Conservation (phyloP, 2,113 vertebrate species). For the Lipotes vexillifer region DNA sequence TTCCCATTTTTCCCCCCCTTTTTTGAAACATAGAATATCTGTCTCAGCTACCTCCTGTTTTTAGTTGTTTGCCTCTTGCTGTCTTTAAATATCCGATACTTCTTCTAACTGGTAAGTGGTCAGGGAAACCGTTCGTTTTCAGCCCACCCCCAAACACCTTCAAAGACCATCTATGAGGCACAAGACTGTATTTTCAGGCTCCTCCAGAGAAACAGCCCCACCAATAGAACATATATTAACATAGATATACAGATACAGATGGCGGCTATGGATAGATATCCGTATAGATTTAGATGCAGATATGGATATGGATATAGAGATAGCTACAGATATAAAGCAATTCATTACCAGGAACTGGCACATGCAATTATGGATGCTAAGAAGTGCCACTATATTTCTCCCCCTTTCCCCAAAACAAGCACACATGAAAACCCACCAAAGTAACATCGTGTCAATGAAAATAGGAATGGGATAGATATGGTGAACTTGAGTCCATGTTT, state of each 20-base stretch:
- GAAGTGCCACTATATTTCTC: fast-evolving
- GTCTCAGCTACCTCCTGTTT: neutral
- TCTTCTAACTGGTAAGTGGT: too few species aligned
- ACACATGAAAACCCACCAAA: neutral
- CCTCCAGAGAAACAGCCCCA: neutral
- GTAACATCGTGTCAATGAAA: neutral
- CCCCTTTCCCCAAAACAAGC: neutral
- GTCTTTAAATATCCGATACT: fast-evolving
- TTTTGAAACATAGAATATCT: neutral
- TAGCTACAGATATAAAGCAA: neutral
- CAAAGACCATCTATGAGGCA: fast-evolving
- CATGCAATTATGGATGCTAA: fast-evolving
- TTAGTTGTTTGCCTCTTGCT: too few species aligned
- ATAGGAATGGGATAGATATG: fast-evolving
- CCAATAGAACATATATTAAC: neutral
- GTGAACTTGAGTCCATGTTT: neutral
- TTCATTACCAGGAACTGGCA: neutral
- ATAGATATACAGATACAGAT: neutral
- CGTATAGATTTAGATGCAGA: neutral
- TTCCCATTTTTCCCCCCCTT: too few species aligned
- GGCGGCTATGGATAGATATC: too few species aligned
- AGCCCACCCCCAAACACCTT: too few species aligned
- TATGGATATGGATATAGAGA: neutral
- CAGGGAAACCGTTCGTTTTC: too few species aligned
- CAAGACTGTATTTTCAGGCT: neutral